These are phyloP conservation scores for Melospiza georgiana DNA, from an alignment of 2,113 vertebrate genomes.

Conservation along the genomic window DNA sequence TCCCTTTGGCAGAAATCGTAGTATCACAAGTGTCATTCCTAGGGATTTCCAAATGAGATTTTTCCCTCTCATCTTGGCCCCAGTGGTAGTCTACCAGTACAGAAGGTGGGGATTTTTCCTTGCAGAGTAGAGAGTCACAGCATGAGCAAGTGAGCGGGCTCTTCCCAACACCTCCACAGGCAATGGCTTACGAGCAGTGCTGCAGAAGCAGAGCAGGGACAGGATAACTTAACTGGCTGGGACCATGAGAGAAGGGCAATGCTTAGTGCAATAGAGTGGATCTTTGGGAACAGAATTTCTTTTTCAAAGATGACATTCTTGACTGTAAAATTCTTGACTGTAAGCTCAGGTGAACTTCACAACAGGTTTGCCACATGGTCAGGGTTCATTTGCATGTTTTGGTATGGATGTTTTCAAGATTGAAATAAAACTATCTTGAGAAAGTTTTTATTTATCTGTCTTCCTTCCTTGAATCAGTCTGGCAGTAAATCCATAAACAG, in stretches of 20 bases:
- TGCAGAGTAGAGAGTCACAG: background rate
- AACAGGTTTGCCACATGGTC: background rate
- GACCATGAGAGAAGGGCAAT: background rate
- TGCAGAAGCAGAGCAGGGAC: background rate
- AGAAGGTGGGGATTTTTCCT: background rate
- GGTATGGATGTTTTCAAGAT: background rate
- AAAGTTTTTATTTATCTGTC: background rate
- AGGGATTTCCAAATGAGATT: background rate
- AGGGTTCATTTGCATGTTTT: background rate
- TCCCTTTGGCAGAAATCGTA: background rate
- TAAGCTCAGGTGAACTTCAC: background rate
- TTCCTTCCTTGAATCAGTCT: background rate
- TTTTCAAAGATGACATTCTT: background rate
- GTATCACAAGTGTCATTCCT: background rate
- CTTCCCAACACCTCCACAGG: accelerated
- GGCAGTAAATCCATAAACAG: background rate
- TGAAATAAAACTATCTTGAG: background rate
- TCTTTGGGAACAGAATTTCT: background rate
- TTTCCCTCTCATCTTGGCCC: background rate
- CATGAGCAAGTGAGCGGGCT: background rate
- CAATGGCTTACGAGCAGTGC: background rate
- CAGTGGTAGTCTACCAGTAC: background rate
- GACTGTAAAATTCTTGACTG: background rate
- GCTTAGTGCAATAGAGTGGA: background rate
- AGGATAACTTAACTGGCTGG: background rate